A percentile compares a stretch with the other conserved stretches of the same genome.
Evolutionary conservation across 2,113 vertebrate genomes (phyloP).

Genomic region (Andinoacara biseriatus): DNA sequence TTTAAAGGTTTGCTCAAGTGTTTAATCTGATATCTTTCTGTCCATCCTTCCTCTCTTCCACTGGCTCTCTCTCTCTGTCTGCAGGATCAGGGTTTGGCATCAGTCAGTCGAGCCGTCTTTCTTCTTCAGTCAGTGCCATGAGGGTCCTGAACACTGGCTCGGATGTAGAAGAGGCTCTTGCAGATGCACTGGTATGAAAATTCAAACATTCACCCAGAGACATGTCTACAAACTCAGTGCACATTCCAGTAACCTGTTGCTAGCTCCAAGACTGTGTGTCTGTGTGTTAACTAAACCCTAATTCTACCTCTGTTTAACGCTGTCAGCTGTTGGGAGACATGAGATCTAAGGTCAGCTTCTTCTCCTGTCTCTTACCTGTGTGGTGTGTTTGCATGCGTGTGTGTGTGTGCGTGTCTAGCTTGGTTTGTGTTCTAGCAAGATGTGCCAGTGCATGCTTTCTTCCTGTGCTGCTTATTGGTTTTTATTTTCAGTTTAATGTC

Average conservation of each 20-base stretch:
- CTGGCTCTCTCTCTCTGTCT: slow-evolving; percentile 10
- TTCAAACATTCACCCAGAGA: neutral
- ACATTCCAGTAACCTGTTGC: slow-evolving; percentile 11
- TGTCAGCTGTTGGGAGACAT: slow-evolving; percentile 99
- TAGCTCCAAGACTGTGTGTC: slow-evolving; percentile 32
- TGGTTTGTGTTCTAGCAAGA: neutral
- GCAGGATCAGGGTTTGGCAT: slow-evolving; percentile 89
- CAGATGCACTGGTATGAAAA: slow-evolving; percentile 90
- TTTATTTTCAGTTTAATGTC: slow-evolving; percentile 12
- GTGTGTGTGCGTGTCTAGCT: neutral
- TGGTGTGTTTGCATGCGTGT: slow-evolving; percentile 9
- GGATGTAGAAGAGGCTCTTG: slow-evolving; percentile 95
- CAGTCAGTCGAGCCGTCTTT: slow-evolving; percentile 91
- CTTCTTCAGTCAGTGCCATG: slow-evolving; percentile 96
- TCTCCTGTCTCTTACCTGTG: slow-evolving; percentile 56
- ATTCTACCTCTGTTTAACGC: slow-evolving; percentile 85
- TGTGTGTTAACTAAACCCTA: slow-evolving; percentile 68
- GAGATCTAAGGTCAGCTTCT: slow-evolving; percentile 93
- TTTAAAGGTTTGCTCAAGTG: neutral
- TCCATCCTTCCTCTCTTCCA: neutral
- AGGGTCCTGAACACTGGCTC: slow-evolving; percentile 94
- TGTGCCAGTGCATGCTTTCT: slow-evolving; percentile 1
- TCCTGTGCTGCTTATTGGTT: neutral
- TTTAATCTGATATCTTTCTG: neutral
- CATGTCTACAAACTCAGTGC: neutral